These are phyloP conservation scores for Tenthredo livida DNA, from an alignment of 2,888 invertebrate species.

Conservation along the genomic window DNA sequence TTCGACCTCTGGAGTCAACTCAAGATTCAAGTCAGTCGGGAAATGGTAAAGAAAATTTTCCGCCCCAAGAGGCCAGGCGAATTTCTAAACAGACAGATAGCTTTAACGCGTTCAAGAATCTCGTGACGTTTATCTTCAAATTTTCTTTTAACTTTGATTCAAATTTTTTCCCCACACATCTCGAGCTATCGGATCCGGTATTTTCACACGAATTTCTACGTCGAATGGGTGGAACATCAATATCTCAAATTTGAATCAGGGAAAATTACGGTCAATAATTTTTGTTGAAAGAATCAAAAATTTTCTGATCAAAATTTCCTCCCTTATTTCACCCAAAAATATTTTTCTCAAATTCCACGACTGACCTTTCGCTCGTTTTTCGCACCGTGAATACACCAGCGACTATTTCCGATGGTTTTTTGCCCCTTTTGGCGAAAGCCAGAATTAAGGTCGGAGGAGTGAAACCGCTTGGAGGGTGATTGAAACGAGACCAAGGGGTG, in stretches of 20 bases:
- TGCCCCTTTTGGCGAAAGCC: not conserved
- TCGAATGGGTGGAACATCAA: not conserved
- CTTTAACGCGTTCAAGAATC: not conserved
- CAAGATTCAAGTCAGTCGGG: not conserved
- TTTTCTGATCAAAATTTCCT: not conserved
- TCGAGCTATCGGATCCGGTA: not conserved
- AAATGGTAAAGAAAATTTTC: not conserved
- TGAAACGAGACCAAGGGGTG: conserved; percentile 12
- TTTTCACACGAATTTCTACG: not conserved
- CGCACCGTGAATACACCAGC: not conserved
- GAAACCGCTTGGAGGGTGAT: conserved; percentile 3
- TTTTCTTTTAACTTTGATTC: not conserved
- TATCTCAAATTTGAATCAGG: not conserved
- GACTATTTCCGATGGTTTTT: not conserved
- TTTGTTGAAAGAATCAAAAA: not conserved
- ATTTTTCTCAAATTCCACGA: not conserved
- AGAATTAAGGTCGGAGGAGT: not conserved
- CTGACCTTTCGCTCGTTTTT: not conserved
- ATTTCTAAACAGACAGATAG: not conserved
- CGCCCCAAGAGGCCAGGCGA: not conserved
- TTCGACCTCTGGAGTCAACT: not conserved
- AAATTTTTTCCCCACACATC: not conserved
- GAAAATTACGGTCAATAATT: not conserved
- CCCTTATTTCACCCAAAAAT: not conserved
- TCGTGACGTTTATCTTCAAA: not conserved